Evolutionary conservation across 2,113 vertebrate species (phyloP), one percentile per base, ranked within the genome.

Genomic region (Felis catus): DNA sequence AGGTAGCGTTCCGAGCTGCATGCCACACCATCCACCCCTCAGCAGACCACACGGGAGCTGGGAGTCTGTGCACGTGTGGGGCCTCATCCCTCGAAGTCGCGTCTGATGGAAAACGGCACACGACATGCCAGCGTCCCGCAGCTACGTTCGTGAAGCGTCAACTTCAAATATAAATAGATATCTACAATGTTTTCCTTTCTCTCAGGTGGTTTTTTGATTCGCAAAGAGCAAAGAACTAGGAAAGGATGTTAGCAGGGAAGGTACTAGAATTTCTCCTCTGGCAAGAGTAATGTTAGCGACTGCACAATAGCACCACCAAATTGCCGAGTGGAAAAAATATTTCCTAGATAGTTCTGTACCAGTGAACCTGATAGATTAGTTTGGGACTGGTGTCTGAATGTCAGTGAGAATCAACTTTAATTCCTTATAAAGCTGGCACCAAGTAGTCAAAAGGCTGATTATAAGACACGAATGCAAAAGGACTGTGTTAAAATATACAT

Each of bases 131-230:
- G 90, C 89, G 95, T 92, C 96, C 95, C 96, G 66, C 96, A 97
- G 97, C 98, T 97, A 97, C 98, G 95, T 97, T 98, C 85, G 33
- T 79, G 91, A 85, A 95, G 96, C 66, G 41, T 98, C 98, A 96
- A 92, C 98, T 98, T 98, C 95, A 98, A 98, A 97, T 98, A 99
- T 98, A 98, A 99, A 99, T 98, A 99, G 98, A 29, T 98, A 99
- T 99, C 98, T 99, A 99, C 98, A 99, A 88, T 92, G 96, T 96
- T 70, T 96, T 97, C 98, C 97, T 98, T 98, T 98, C 95, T 41
- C 84, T 96, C 33, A 7, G 7, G 68, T 80, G 78, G 76, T 97
- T 80, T 85, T 85, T 84, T 16, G 91, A 82, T 97, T 97, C 98
- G 91, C 97, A 95, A 98, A 95, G 94, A 98, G 97, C 85, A 98